Evolutionary conservation across 2,888 invertebrate genomes (phyloP).

Genomic region (Mesorhabditis belari): DNA sequence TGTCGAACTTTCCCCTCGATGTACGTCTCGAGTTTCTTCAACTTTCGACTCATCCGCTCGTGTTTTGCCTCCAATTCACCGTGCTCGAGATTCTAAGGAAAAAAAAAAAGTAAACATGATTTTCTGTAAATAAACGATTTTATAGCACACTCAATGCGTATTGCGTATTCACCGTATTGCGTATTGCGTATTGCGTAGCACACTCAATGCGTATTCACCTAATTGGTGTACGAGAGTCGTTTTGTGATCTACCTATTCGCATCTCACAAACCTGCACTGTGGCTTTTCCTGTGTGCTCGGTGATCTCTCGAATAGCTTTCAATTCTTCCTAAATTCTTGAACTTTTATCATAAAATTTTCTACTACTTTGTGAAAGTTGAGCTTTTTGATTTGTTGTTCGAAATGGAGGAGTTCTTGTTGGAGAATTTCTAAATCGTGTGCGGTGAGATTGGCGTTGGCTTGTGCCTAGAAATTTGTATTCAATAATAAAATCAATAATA

Average conservation of each 20-base stretch:
- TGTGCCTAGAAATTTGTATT: slow-evolving; percentile 14
- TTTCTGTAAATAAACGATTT: neutral
- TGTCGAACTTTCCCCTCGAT: slow-evolving; percentile 32
- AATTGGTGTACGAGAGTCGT: no score
- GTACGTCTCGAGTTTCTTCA: slow-evolving; percentile 39
- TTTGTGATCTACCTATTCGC: neutral
- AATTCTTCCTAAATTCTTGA: neutral
- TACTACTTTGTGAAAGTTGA: slow-evolving; percentile 36
- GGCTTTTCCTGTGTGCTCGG: neutral
- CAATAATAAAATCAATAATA: neutral
- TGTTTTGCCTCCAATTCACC: slow-evolving; percentile 29
- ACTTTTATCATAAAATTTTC: no score
- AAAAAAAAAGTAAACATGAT: neutral
- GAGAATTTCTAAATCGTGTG: slow-evolving; percentile 17
- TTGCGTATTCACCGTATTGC: no score
- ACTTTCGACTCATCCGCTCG: slow-evolving; percentile 34
- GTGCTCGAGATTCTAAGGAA: slow-evolving; percentile 16
- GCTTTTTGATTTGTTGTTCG: slow-evolving; percentile 35
- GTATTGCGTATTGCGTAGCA: no score
- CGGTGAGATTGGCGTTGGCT: slow-evolving; percentile 17
- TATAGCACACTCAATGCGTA: neutral
- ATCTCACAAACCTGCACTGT: neutral
- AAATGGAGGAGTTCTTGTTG: slow-evolving; percentile 37
- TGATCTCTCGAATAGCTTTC: neutral
- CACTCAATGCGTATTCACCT: no score